Evolutionary conservation across 1,140 invertebrate genomes (phyloP).

Genomic region (Scylla paramamosain): DNA sequence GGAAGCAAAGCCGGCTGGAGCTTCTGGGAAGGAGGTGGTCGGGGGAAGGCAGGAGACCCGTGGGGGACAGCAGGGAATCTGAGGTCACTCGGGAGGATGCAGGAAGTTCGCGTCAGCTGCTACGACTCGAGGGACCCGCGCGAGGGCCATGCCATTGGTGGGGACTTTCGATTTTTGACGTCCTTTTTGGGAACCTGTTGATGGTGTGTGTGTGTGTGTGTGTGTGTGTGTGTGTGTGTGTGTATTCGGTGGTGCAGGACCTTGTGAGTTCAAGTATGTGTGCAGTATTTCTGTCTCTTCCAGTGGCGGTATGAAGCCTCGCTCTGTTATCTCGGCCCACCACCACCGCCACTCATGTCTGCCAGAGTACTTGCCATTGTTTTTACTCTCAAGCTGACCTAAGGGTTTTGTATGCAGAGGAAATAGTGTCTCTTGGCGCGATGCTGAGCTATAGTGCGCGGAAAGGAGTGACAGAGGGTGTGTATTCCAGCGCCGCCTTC

Average conservation of each 20-base stretch:
- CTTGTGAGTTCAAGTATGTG: not conserved
- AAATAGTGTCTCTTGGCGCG: too few relatives aligned
- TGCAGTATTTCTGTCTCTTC: too few relatives aligned
- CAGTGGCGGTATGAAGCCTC: too few relatives aligned
- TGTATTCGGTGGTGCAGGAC: not conserved
- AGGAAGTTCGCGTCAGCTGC: not conserved
- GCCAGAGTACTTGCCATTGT: too few relatives aligned
- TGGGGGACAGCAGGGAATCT: not conserved
- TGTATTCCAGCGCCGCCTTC: too few relatives aligned
- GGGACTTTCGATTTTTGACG: not conserved
- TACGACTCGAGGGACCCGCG: not conserved
- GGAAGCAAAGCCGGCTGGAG: not conserved
- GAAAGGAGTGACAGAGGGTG: too few relatives aligned
- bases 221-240: not conserved
- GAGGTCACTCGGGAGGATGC: constrained; percentile 5
- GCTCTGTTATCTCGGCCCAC: too few relatives aligned
- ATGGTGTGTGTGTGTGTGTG: constrained; percentile 7
- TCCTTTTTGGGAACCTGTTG: not conserved
- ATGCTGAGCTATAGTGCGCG: too few relatives aligned
- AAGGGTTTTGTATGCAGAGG: too few relatives aligned
- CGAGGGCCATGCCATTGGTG: too few relatives aligned
- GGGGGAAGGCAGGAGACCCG: not conserved
- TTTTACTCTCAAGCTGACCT: too few relatives aligned
- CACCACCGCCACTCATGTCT: too few relatives aligned
- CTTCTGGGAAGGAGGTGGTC: not conserved